These are phyloP conservation scores for Sinocyclocheilus anshuiensis DNA, from an alignment of 2,113 vertebrate genomes.

Conservation along the genomic window DNA sequence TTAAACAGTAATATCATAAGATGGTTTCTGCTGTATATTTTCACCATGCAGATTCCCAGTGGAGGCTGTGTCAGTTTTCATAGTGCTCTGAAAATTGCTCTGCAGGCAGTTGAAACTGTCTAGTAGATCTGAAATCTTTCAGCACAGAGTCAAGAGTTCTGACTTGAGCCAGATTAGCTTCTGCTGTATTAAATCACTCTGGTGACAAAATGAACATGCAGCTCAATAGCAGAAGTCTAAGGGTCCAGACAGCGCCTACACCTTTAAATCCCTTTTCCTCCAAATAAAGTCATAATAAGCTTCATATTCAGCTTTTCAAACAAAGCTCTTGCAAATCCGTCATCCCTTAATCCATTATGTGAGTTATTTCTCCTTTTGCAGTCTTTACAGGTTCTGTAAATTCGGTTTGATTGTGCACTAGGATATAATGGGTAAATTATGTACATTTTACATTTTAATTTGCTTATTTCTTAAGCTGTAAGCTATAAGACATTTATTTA, in stretches of 20 bases:
- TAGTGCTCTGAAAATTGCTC: neutral
- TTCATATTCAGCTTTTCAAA: too few relatives aligned
- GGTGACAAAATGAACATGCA: slow-evolving; percentile 53
- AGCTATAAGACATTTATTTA: too few relatives aligned
- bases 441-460: too few relatives aligned
- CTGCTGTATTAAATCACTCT: slow-evolving; percentile 70
- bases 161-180: slow-evolving; percentile 61
- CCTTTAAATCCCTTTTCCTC: slow-evolving; percentile 42
- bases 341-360: too few relatives aligned
- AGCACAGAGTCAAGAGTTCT: slow-evolving; percentile 46
- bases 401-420: too few relatives aligned
- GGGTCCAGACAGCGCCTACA: slow-evolving; percentile 49
- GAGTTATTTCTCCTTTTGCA: too few relatives aligned
- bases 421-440: too few relatives aligned
- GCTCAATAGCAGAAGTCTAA: slow-evolving; percentile 50
- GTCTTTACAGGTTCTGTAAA: too few relatives aligned
- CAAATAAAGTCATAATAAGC: slow-evolving; percentile 63
- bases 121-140: slow-evolving; percentile 52
- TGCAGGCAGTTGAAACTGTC: slow-evolving; percentile 5
- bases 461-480: too few relatives aligned
- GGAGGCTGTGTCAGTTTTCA: neutral
- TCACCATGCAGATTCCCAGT: neutral
- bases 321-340: too few relatives aligned
- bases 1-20: neutral
- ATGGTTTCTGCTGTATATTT: neutral